Conservation (phyloP, 1,140 invertebrate species). For the Scaptomyza graminum region DNA sequence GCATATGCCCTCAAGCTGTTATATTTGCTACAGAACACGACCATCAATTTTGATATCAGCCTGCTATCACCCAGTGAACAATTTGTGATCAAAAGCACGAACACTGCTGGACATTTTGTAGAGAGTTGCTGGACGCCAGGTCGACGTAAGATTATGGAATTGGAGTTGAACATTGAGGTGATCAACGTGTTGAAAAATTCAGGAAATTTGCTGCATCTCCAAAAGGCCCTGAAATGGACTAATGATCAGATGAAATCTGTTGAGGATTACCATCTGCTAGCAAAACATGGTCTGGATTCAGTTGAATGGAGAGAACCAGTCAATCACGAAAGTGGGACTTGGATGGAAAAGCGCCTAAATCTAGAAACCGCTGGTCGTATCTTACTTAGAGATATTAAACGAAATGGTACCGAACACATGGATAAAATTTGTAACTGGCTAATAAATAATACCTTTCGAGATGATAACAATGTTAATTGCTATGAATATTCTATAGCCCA, state of each 20-base stretch:
- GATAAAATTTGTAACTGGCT: conserved; percentile 16
- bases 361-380: conserved; percentile 19
- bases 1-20: conserved; percentile 15
- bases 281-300: conserved; percentile 1
- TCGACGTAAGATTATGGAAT: background rate
- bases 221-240: background rate
- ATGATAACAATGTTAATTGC: background rate
- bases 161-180: conserved; percentile 30
- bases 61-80: background rate
- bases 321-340: background rate
- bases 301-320: background rate
- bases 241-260: background rate
- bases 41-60: background rate
- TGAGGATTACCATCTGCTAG: background rate
- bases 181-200: conserved; percentile 6
- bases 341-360: conserved; percentile 1
- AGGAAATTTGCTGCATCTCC: background rate
- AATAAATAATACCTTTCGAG: background rate
- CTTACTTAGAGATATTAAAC: background rate
- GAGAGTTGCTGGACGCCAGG: conserved; percentile 13
- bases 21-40: background rate
- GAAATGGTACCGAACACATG: background rate
- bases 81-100: conserved; percentile 11
- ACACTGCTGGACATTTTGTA: background rate
- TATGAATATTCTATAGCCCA: conserved; percentile 36